Base-by-base conservation (phyloP, 92 coral and sea anemone species). In the Siderastrea siderea region DNA sequence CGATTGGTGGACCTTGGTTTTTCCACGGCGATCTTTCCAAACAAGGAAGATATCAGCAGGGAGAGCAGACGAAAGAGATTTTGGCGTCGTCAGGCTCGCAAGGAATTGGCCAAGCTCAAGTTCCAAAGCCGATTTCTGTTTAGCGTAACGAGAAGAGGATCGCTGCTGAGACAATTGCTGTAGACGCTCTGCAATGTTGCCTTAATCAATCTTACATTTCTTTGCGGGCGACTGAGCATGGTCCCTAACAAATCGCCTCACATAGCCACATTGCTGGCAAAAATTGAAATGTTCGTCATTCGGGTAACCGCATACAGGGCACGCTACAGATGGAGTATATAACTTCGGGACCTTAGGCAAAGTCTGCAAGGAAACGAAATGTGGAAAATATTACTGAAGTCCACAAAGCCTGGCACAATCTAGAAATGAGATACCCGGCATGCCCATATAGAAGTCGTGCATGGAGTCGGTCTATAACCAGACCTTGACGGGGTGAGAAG, bases 91-190 rank as follows among this genome's bases (percentile, higher is more conserved):
- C 47, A 51, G 38, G 77, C 60, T 73, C 7, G 47, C 43, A 14
- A 73, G 59, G 44, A 73, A 73, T 49, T 17, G 77, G 8, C 46
- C 4, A 73, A 73, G 19, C 46, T 73, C 77, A 73, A 44, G 60
- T 17, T 79, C 63, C 48, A 89, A 71, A 10, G 89, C 80, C 15
- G 70, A 14, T 49, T 89, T 89, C 68, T 90, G 93, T 75, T 58
- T 86, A 2, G 47, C 55, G 38, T 73, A 89, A 13, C 79, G 61
- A 6, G 79, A 88, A 10, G 73, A 73, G 61, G 61, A 74, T 62
- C 82, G 17, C 26, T 74, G 83, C 7, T 55, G 65, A 1, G 48
- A 14, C 81, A 81, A 55, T 12, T 49, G 70, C 16, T 14, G 60
- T 4, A 57, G 16, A 19, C 82, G 85, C 14, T 58, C 43, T 15